Base-by-base conservation (phyloP, 1,140 invertebrate genomes). In the Zelostemma sp. region DNA sequence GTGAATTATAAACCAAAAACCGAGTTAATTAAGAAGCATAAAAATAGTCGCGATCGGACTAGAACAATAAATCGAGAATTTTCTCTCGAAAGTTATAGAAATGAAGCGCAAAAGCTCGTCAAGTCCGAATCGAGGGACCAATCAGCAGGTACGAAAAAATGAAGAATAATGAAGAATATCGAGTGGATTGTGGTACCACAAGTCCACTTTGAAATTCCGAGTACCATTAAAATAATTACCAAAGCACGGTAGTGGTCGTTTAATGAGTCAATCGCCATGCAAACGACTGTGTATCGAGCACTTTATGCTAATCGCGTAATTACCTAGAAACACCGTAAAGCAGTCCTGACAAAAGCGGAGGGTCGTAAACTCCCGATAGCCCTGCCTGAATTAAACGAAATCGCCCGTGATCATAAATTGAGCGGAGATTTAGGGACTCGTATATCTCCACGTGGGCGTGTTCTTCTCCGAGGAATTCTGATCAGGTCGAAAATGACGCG, bases 1-100 rank as follows among this genome's bases (percentile, higher is more conserved):
- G 63, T 53, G 68, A 74, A 60, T 75, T 55, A 65, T 63, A 75
- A 75, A 69, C 59, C 31, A 65, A 62, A 69, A 77, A 72, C 48
- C 25, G 25, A 31, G 67, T 59, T 64, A 70, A 75, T 74, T 67
- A 48, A 41, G 49, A 41, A 65, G 50, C 47, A 49, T 4, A 28
- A 8, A 28, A n/a, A n/a, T n/a, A n/a, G n/a, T n/a, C n/a, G n/a
- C n/a, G n/a, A n/a, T n/a, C n/a, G n/a, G n/a, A n/a, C n/a, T n/a
- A n/a, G n/a, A n/a, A n/a, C n/a, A n/a, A n/a, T n/a, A n/a, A n/a
- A n/a, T n/a, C n/a, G n/a, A n/a, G n/a, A n/a, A 48, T 35, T 40
- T 59, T 51, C 57, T 56, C 50, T 33, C n/a, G n/a, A n/a, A n/a
- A n/a, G n/a, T n/a, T n/a, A n/a, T n/a, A n/a, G n/a, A n/a, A n/a